Evolutionary conservation across 2,113 vertebrate species (phyloP).

Genomic region (Sapayoa aenigma): DNA sequence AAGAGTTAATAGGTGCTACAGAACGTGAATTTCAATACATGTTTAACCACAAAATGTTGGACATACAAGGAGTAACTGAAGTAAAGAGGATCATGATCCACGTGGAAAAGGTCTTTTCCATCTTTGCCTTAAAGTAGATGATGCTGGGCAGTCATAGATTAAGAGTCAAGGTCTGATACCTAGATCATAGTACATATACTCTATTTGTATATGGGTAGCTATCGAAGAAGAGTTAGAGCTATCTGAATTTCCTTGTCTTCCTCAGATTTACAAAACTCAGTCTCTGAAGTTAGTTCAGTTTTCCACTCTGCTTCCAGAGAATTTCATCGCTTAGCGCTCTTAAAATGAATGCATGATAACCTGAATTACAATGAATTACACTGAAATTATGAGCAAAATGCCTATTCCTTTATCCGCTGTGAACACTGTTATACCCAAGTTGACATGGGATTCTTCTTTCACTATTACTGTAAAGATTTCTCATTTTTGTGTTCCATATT

Average conservation of each 20-base stretch:
- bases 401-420: neutral
- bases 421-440: neutral
- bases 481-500: neutral
- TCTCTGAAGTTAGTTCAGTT: neutral
- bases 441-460: neutral
- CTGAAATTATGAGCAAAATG: neutral
- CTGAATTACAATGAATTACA: neutral
- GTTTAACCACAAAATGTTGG: neutral
- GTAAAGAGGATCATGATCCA: neutral
- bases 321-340: neutral
- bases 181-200: neutral
- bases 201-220: neutral
- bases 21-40: neutral
- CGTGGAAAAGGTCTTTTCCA: neutral
- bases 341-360: neutral
- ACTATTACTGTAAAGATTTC: neutral
- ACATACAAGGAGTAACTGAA: neutral
- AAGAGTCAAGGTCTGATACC: neutral
- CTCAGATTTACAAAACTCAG: fast-evolving
- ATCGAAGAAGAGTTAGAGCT: neutral
- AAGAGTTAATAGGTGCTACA: neutral
- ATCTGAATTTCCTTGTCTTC: neutral
- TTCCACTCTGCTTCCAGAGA: neutral
- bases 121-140: neutral
- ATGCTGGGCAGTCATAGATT: neutral